A percentile compares a stretch with the other conserved stretches of the same genome.
Evolutionary conservation across 2,888 invertebrate species (phyloP).

Genomic region (Liodrosophila aerea): DNA sequence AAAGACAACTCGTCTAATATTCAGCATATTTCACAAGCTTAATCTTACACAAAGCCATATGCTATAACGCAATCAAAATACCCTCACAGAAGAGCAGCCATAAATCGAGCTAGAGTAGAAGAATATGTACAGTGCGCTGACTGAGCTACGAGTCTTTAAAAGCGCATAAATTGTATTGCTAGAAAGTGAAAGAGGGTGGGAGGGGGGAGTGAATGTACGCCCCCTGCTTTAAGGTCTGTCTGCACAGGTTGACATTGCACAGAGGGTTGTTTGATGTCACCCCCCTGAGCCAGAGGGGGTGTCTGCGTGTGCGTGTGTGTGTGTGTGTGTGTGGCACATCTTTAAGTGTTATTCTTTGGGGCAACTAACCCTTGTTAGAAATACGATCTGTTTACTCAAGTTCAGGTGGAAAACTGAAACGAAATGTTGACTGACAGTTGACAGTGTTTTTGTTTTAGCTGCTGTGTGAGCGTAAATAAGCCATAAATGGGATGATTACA

Average conservation of each 20-base stretch:
- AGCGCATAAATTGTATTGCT: conserved; percentile 62
- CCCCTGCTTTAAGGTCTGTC: background rate
- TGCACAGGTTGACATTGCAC: conserved; percentile 43
- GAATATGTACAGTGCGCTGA: conserved; percentile 33
- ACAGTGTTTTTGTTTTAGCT: conserved; percentile 66
- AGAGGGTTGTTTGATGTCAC: conserved; percentile 51
- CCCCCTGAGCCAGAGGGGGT: background rate
- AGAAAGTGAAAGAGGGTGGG: background rate
- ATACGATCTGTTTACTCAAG: conserved; percentile 65
- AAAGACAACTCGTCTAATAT: no score
- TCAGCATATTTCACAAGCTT: background rate
- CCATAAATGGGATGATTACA: conserved; percentile 51
- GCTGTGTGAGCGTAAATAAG: conserved; percentile 58
- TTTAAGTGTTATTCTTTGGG: conserved; percentile 66
- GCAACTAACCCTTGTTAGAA: conserved; percentile 63
- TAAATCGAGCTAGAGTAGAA: conserved; percentile 26
- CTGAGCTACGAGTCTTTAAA: conserved; percentile 60
- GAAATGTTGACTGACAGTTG: conserved; percentile 60
- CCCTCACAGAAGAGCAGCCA: conserved; percentile 13
- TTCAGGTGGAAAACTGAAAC: conserved; percentile 6
- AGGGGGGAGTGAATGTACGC: no score
- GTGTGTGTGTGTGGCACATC: conserved; percentile 27
- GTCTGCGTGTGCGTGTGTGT: background rate
- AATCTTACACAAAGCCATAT: background rate
- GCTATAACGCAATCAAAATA: background rate